Evolutionary conservation across 2,888 invertebrate species (phyloP).

Genomic region (Agriotes lineatus): DNA sequence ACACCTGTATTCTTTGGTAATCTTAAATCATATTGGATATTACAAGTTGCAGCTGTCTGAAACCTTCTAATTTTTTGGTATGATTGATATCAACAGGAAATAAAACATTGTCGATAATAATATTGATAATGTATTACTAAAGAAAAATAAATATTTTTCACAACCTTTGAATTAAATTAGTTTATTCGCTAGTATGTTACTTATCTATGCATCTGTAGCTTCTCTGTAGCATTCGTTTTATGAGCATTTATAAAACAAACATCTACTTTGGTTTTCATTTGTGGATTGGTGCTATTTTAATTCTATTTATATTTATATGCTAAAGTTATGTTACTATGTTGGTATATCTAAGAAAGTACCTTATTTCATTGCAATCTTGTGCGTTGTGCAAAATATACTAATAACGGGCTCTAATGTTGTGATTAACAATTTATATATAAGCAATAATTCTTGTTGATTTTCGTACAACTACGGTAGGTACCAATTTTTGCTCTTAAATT

Average conservation of each 20-base stretch:
- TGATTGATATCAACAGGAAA: no score
- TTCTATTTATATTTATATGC: not conserved
- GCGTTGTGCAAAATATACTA: constrained; percentile 30
- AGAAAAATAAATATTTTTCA: constrained; percentile 2
- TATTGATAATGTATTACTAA: no score
- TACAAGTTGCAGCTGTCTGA: no score
- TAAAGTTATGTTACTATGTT: not conserved
- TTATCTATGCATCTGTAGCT: not conserved
- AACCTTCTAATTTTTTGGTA: no score
- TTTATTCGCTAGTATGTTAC: not conserved
- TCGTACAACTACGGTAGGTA: not conserved
- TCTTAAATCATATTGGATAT: no score
- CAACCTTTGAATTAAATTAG: constrained; percentile 17
- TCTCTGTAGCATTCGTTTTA: constrained; percentile 11
- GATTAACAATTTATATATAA: not conserved
- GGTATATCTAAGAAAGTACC: not conserved
- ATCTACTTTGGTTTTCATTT: constrained; percentile 6
- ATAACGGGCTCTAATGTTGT: constrained; percentile 9
- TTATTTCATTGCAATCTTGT: constrained; percentile 29
- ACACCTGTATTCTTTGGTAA: not conserved
- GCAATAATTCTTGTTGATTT: not conserved
- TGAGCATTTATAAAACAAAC: constrained; percentile 8
- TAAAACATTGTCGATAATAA: no score
- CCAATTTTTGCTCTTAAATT: not conserved
- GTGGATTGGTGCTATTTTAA: constrained; percentile 1